Base-by-base conservation (phyloP, 37 sponge, comb jelly and placozoan genomes). In the Spongilla lacustris region DNA sequence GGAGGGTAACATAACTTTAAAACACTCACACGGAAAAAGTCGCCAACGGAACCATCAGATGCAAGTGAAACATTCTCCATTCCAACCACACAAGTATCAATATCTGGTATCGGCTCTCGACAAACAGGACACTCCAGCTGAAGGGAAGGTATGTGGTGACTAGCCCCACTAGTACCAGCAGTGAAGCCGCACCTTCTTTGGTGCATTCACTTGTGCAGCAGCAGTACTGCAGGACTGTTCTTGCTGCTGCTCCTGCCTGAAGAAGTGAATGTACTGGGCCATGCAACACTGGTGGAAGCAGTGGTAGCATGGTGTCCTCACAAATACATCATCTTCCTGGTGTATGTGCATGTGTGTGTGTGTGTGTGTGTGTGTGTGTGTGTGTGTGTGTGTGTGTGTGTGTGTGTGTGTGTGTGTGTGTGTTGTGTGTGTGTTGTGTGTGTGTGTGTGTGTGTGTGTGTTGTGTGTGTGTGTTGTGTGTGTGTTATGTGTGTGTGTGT, bases 81-180 rank as follows among this genome's bases (percentile, higher is more conserved):
- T 4, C 46, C 46, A 46, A 46, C 46, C 46, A 46, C 26, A 75
- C 76, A 75, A 27, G 30, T 23, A 13, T 77, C 38, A 50, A 12
- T 4, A 35, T 3, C 6, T 28, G 73, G 34, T 14, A 90, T 75
- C 11, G 79, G 17, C 17, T 76, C 86, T 28, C 91, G 77, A 70
- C 91, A 91, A 21, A 91, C 91, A 66, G 91, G 91, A 36, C 91
- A 91, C 75, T 83, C 84, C 74, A 91, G 50, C 83, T 79, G 49
- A 23, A 68, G 22, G 5, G 19, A n/a, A 32, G 12, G 72, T 32
- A 27, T 3, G 8, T 8, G 8, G 29, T 28, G 8, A 46, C 46
- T 46, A 46, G 8, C 8, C 8, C 46, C 46, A 10, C 46, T 8
- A 46, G 46, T 10, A 46, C 4, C 4, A 46, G 4, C 46, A 46